Evolutionary conservation across 2,797 vertebrate species (phyloP).

Genomic region (Sebastes aleutianus): DNA sequence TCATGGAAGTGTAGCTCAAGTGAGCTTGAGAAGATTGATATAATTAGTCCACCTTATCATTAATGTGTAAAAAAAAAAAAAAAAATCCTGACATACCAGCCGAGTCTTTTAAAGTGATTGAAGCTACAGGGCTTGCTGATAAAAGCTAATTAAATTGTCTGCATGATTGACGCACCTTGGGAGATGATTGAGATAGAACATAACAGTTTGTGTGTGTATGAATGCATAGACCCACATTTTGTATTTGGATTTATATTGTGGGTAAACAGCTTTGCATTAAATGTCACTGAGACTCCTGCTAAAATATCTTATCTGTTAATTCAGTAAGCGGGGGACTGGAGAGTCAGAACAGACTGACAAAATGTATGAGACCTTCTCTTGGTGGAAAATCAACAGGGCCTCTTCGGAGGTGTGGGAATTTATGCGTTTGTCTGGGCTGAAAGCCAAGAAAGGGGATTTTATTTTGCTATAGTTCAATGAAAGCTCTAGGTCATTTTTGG

Average conservation of each 20-base stretch:
- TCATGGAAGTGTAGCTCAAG: background rate
- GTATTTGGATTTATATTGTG: background rate
- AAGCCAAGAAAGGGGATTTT: conserved; percentile 9
- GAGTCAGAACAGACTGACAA: background rate
- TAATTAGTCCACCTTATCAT: conserved; percentile 4
- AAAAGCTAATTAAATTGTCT: conserved; percentile 40
- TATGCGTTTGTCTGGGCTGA: conserved; percentile 1
- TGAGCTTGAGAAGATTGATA: background rate
- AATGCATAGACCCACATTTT: background rate
- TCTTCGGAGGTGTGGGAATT: conserved; percentile 10
- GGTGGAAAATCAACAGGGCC: background rate
- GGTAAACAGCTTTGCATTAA: background rate
- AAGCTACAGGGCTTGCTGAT: conserved; percentile 19
- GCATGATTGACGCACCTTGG: conserved; percentile 14
- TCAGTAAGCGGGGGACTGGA: background rate
- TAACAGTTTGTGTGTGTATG: background rate
- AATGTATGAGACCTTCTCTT: background rate
- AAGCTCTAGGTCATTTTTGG: background rate
- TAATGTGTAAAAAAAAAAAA: background rate
- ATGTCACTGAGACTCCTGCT: background rate
- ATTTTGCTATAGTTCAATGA: conserved; percentile 11
- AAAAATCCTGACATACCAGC: background rate
- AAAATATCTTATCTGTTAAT: conserved; percentile 15
- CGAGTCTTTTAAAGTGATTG: background rate
- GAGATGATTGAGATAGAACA: background rate